Evolutionary conservation across 2,797 vertebrate species (phyloP).

Genomic region (Galago senegalensis): DNA sequence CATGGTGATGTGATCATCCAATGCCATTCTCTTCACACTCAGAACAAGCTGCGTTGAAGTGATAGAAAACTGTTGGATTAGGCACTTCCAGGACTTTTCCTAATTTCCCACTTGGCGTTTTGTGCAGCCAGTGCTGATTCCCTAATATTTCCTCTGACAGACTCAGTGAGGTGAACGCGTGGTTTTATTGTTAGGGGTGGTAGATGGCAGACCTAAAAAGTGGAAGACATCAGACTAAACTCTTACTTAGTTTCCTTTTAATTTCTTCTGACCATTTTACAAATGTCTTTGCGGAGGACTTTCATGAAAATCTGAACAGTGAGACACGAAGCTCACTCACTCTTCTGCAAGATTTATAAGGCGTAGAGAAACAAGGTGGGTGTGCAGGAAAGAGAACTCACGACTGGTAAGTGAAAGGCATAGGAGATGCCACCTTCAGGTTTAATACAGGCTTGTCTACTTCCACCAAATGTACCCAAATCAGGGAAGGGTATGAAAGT

Average conservation of each 20-base stretch:
- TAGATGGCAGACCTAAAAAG: background rate
- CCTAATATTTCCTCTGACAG: background rate
- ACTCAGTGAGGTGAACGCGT: background rate
- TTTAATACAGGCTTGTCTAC: background rate
- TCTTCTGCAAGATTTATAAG: background rate
- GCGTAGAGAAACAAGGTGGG: background rate
- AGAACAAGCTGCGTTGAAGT: background rate
- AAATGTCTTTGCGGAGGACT: background rate
- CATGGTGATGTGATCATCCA: background rate
- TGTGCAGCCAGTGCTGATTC: background rate
- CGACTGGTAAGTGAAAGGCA: background rate
- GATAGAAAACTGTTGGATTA: background rate
- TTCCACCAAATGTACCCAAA: background rate
- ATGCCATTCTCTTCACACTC: background rate
- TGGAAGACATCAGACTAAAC: background rate
- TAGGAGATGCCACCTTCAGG: background rate
- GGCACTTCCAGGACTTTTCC: background rate
- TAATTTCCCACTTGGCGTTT: background rate
- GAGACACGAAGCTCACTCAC: background rate
- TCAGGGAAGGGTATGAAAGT: background rate
- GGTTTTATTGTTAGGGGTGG: background rate
- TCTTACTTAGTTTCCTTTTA: slow-evolving; percentile 45
- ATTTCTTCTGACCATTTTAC: slow-evolving; percentile 13
- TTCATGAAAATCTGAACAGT: background rate
- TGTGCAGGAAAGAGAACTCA: background rate